phyloP scores from a whole-genome alignment of 2,113 vertebrate species.

The Anseranas semipalmata region DNA sequence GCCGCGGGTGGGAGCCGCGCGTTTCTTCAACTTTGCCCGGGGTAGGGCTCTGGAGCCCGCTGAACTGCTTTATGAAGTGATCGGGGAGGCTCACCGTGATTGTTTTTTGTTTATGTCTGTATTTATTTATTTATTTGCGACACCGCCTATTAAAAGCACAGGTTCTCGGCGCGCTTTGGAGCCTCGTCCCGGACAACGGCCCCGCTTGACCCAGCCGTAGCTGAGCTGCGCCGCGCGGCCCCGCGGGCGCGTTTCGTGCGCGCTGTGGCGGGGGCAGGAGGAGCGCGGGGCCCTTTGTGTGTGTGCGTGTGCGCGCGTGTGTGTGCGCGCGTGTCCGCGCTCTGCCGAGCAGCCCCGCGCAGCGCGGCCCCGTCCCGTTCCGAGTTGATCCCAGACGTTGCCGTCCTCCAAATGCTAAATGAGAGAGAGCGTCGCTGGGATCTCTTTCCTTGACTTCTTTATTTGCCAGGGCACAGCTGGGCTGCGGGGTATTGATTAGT shows the following conservation, averaged over 20 bases:
- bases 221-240: background rate
- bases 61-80: background rate
- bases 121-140: background rate
- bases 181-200: conserved; percentile 14
- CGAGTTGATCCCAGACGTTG: conserved; percentile 67
- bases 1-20: no score
- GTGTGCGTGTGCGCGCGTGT: no score
- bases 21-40: background rate
- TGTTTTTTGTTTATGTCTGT: background rate
- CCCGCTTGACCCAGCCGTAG: background rate
- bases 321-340: background rate
- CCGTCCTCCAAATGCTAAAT: conserved; percentile 46
- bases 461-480: conserved; percentile 62
- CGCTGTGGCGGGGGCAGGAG: background rate
- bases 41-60: background rate
- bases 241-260: background rate
- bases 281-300: conserved; percentile 6
- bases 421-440: background rate
- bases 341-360: background rate
- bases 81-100: background rate
- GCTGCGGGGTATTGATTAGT: conserved; percentile 53
- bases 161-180: background rate
- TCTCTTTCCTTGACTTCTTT: conserved; percentile 62
- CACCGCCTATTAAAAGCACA: background rate
- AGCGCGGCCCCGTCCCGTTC: background rate